phyloP scores from a whole-genome alignment of 2,113 vertebrate species.

The Megalops atlanticus region DNA sequence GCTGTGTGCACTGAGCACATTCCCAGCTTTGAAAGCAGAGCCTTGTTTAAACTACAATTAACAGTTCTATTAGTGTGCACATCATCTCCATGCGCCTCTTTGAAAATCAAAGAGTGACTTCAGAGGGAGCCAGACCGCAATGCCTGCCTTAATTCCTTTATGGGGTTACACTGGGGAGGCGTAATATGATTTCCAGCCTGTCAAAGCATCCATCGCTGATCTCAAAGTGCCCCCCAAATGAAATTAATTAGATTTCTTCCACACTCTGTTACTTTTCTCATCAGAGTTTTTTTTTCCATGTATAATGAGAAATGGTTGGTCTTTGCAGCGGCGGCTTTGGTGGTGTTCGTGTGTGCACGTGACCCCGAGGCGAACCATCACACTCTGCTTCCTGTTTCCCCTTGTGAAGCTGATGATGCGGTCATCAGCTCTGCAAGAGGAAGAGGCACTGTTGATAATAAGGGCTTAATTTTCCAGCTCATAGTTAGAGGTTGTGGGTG shows the following conservation, averaged over 20 bases:
- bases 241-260: not conserved
- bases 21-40: not conserved
- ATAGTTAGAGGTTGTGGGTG: too few relatives aligned
- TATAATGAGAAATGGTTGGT: slow-evolving; percentile 9
- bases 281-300: not conserved
- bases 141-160: not conserved
- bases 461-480: too few relatives aligned
- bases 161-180: not conserved
- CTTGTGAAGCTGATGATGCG: too few relatives aligned
- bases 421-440: not conserved
- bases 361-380: not conserved
- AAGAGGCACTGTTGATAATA: too few relatives aligned
- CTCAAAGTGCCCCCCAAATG: not conserved
- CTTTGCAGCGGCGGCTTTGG: not conserved
- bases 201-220: not conserved
- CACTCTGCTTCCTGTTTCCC: too few relatives aligned
- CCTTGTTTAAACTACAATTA: not conserved
- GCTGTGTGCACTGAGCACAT: not conserved
- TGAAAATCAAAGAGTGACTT: not conserved
- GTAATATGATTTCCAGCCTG: not conserved
- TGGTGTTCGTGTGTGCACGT: not conserved
- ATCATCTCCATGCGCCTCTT: not conserved
- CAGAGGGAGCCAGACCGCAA: not conserved
- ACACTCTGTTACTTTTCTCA: slow-evolving; percentile 5
- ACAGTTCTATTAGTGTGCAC: not conserved